phyloP scores from a whole-genome alignment of 2,113 vertebrate species.

The Mormyrus iriodes region DNA sequence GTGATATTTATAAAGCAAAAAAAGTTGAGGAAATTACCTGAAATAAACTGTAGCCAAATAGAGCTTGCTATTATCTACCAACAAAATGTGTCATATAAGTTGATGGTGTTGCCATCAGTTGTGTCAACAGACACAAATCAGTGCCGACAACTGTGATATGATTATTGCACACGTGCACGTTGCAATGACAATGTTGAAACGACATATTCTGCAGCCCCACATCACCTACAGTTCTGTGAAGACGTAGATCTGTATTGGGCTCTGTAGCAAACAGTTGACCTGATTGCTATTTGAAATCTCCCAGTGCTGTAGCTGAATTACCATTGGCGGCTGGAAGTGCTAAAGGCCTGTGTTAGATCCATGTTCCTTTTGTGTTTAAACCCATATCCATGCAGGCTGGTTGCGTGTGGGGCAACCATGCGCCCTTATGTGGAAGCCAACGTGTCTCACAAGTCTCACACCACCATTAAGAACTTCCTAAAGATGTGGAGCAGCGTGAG shows the following conservation, averaged over 20 bases:
- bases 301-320: background rate
- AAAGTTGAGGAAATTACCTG: background rate
- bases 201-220: background rate
- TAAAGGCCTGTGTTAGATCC: background rate
- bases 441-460: conserved; percentile 97
- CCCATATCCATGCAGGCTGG: conserved; percentile 63
- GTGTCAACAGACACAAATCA: background rate
- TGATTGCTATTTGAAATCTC: background rate
- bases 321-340: background rate
- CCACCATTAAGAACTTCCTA: conserved; percentile 96
- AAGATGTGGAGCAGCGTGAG: conserved; percentile 99
- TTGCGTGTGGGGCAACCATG: conserved; percentile 85
- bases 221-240: background rate
- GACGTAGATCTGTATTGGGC: background rate
- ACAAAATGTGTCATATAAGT: background rate
- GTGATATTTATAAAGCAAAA: background rate
- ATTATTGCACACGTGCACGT: background rate
- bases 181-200: background rate
- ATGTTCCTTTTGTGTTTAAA: background rate
- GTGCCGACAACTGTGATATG: background rate
- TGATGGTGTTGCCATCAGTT: background rate
- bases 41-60: background rate
- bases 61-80: background rate
- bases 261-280: background rate
- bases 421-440: conserved; percentile 94